These are phyloP conservation scores for Trigoniulus corallinus DNA, from an alignment of 1,140 invertebrate species.

Conservation along the genomic window DNA sequence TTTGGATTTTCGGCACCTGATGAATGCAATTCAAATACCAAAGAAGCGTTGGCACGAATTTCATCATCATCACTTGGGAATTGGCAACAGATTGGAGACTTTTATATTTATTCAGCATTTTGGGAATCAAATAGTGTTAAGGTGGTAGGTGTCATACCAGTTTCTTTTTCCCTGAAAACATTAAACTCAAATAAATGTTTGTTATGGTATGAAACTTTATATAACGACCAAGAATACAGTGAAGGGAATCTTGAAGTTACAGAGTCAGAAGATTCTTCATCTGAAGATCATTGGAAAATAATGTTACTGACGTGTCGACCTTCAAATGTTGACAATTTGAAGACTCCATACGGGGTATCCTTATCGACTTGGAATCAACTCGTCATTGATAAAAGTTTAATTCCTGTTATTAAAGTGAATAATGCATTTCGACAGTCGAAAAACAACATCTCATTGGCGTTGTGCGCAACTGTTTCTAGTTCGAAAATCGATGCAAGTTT, in stretches of 20 bases:
- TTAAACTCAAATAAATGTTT: background rate
- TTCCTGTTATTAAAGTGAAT: too few relatives aligned
- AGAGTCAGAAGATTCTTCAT: too few relatives aligned
- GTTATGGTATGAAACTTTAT: too few relatives aligned
- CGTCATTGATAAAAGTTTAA: too few relatives aligned
- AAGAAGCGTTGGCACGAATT: background rate
- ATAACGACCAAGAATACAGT: too few relatives aligned
- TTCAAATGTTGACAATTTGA: too few relatives aligned
- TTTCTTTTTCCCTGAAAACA: background rate
- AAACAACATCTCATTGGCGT: background rate
- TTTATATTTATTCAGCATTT: background rate
- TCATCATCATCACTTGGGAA: background rate
- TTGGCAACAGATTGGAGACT: background rate
- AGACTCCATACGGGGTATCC: too few relatives aligned
- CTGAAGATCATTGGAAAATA: too few relatives aligned
- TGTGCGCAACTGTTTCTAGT: background rate
- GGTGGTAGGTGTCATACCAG: background rate
- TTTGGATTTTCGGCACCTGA: slow-evolving; percentile 40
- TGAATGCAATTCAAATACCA: background rate
- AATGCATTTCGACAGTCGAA: too few relatives aligned
- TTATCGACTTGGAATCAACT: too few relatives aligned
- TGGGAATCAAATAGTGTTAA: background rate
- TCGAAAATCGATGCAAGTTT: background rate
- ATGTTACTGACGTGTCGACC: too few relatives aligned
- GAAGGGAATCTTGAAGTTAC: too few relatives aligned